Percentiles rank a stretch among this genome's conserved stretches.
Evolutionary conservation across 2,113 vertebrate genomes (phyloP).

Genomic region (Cyphomyrus plagiostoma): DNA sequence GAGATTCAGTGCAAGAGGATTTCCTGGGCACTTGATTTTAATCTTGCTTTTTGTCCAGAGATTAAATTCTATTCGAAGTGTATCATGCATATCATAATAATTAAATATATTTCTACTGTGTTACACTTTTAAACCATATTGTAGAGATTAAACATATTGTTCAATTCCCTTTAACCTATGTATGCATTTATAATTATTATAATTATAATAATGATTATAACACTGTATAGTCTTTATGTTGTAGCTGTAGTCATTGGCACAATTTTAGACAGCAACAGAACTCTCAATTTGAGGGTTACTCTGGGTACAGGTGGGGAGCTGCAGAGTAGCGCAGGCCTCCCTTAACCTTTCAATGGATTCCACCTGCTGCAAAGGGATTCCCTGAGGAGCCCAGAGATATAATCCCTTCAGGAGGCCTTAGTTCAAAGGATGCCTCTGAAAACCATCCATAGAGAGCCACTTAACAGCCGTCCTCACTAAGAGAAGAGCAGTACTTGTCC

Average conservation of each 20-base stretch:
- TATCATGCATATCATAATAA: not conserved
- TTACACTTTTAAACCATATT: not conserved
- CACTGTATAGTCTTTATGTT: not conserved
- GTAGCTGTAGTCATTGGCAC: not conserved
- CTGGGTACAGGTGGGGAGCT: not conserved
- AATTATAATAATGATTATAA: not conserved
- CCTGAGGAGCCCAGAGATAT: not conserved
- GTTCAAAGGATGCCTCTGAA: not conserved
- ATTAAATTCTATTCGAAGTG: not conserved
- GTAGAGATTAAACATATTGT: not conserved
- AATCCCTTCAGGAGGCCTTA: not conserved
- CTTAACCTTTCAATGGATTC: not conserved
- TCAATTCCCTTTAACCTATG: not conserved
- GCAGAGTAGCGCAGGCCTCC: not conserved
- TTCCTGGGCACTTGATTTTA: not conserved
- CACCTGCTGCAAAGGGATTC: not conserved
- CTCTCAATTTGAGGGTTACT: not conserved
- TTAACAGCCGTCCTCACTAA: not conserved
- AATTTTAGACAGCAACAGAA: not conserved
- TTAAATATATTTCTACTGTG: not conserved
- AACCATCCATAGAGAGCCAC: not conserved
- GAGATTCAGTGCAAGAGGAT: not conserved
- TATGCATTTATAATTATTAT: not conserved
- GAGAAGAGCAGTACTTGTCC: not conserved
- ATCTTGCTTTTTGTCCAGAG: not conserved